Percentiles rank a stretch among this genome's conserved stretches.
These are phyloP conservation scores for Forpus xanthops DNA, from an alignment of 2,797 vertebrate genomes.

Conservation along the genomic window DNA sequence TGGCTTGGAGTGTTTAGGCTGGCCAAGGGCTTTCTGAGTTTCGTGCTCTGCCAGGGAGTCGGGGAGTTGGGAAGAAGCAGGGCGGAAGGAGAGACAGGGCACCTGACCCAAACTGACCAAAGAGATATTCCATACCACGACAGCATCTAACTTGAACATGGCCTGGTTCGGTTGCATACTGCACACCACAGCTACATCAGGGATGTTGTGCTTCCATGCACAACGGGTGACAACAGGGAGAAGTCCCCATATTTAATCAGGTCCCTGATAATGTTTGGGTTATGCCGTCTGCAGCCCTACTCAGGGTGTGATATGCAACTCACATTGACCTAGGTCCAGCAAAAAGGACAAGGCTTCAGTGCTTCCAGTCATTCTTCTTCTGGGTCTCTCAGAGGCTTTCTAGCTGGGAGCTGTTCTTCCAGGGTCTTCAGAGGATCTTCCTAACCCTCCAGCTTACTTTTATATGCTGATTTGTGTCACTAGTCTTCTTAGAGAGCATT, in stretches of 20 bases:
- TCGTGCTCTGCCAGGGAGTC: no score
- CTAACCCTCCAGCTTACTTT: background rate
- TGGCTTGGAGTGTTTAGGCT: no score
- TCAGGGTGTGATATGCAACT: background rate
- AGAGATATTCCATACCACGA: no score
- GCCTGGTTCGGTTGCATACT: background rate
- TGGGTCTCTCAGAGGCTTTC: background rate
- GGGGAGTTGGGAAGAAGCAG: no score
- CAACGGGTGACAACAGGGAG: background rate
- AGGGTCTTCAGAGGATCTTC: background rate
- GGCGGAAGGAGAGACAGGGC: no score
- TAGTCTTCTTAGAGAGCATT: background rate
- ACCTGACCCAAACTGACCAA: no score
- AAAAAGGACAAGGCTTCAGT: background rate
- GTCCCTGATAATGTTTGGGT: background rate
- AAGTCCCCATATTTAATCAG: background rate
- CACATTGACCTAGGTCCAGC: background rate
- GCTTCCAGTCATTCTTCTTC: background rate
- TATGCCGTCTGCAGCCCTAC: background rate
- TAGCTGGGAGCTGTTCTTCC: background rate
- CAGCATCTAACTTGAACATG: background rate
- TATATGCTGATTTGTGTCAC: background rate
- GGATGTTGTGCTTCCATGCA: background rate
- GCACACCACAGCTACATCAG: background rate
- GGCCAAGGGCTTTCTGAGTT: no score